Evolutionary conservation across 2,113 vertebrate species (phyloP).

Genomic region (Garra rufa): DNA sequence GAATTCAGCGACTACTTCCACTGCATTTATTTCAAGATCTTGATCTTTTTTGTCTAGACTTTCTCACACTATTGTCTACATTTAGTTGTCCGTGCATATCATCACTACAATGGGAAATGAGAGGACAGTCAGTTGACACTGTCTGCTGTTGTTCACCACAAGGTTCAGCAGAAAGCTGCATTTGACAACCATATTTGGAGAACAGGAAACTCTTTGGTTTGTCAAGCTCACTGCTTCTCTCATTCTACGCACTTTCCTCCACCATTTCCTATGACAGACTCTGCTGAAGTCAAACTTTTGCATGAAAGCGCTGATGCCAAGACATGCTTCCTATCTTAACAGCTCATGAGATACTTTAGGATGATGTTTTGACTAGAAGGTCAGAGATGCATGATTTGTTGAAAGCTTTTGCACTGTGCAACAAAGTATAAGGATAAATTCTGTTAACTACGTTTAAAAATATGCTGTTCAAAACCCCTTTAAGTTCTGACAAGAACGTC

Average conservation of each 20-base stretch:
- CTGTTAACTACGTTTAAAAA: neutral
- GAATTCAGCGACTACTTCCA: neutral
- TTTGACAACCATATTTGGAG: conserved; percentile 70
- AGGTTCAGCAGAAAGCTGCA: conserved; percentile 51
- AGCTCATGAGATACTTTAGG: neutral
- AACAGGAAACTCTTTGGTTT: conserved; percentile 72
- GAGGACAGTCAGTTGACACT: conserved; percentile 23
- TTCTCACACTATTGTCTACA: neutral
- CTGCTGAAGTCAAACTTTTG: neutral
- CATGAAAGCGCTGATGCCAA: neutral
- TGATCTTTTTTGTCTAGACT: neutral
- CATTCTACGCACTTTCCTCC: conserved; percentile 57
- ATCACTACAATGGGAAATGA: neutral
- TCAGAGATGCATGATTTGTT: neutral
- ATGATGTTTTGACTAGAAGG: neutral
- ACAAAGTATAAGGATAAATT: neutral
- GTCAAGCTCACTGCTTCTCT: conserved; percentile 39
- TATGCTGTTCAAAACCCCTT: neutral
- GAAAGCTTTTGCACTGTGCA: neutral
- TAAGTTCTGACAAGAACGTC: neutral
- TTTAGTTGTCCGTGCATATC: neutral
- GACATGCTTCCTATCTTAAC: neutral
- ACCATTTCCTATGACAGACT: conserved; percentile 17
- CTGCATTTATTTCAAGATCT: neutral
- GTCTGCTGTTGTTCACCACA: conserved; percentile 47